Percentiles rank a stretch among this genome's conserved stretches.
Conservation (phyloP, 2,797 vertebrate species). For the Megaceryle alcyon region DNA sequence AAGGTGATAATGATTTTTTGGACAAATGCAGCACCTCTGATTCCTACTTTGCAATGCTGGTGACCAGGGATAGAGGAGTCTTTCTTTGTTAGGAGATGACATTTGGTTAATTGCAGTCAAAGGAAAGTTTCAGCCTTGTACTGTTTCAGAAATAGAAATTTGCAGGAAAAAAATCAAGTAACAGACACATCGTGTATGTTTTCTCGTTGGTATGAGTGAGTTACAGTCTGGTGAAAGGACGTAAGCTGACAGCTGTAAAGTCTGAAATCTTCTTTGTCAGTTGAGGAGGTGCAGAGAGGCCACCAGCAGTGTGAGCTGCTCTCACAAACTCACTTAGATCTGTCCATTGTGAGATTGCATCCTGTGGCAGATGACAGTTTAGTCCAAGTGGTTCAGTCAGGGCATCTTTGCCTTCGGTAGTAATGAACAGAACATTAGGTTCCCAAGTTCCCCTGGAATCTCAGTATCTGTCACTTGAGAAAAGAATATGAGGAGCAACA, state of each 20-base stretch:
- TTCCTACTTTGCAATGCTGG: not conserved
- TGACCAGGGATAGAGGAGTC: not conserved
- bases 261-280: not conserved
- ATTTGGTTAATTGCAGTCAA: not conserved
- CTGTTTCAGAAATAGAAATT: not conserved
- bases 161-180: not conserved
- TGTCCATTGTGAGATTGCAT: not conserved
- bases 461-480: not conserved
- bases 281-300: not conserved
- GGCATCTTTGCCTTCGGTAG: not conserved
- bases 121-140: not conserved
- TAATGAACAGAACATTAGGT: not conserved
- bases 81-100: not conserved
- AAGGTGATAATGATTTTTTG: conserved; percentile 1
- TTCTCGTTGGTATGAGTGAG: not conserved
- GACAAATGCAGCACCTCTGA: conserved; percentile 8
- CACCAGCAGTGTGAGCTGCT: not conserved
- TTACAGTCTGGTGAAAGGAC: not conserved
- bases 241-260: not conserved
- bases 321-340: not conserved
- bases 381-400: not conserved
- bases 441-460: not conserved
- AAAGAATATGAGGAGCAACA: not conserved
- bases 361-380: not conserved
- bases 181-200: not conserved